phyloP scores from a whole-genome alignment of 2,797 vertebrate genomes.

The Sparus aurata region DNA sequence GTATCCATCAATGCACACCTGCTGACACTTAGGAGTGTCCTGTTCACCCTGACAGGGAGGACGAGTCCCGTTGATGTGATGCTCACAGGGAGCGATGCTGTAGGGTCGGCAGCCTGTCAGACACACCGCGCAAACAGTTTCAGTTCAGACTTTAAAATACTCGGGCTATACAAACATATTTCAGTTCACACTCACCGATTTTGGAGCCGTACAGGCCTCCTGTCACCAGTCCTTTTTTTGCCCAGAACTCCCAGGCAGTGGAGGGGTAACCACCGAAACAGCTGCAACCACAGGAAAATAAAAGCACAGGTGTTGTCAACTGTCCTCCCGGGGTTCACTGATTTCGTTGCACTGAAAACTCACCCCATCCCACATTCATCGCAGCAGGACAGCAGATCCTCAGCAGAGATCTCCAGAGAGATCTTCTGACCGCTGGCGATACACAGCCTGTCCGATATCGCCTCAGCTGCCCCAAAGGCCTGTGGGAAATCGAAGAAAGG shows the following conservation, averaged over 20 bases:
- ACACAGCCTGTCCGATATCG: constrained; percentile 94
- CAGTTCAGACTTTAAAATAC: neutral
- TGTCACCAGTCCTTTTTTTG: constrained; percentile 89
- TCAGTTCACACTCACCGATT: constrained; percentile 80
- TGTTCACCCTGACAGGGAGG: constrained; percentile 88
- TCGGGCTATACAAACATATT: neutral
- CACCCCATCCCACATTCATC: constrained; percentile 93
- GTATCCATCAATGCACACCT: constrained; percentile 88
- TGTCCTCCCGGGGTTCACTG: neutral
- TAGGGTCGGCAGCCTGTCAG: constrained; percentile 92
- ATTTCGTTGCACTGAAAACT: constrained; percentile 20
- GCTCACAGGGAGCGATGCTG: constrained; percentile 92
- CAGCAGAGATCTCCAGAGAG: constrained; percentile 92
- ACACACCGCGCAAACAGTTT: neutral
- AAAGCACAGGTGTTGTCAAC: neutral
- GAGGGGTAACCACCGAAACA: constrained; percentile 91
- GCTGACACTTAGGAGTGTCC: constrained; percentile 87
- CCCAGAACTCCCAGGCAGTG: constrained; percentile 92
- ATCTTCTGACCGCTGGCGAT: constrained; percentile 87
- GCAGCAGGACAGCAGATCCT: constrained; percentile 95
- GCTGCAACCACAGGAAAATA: constrained; percentile 71
- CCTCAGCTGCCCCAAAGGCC: constrained; percentile 94
- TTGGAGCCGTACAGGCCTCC: constrained; percentile 92
- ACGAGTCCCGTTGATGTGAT: constrained; percentile 92
- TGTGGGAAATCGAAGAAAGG: constrained; percentile 59